These are phyloP conservation scores for Cancer borealis DNA, from an alignment of 2,888 invertebrate genomes.

Conservation along the genomic window DNA sequence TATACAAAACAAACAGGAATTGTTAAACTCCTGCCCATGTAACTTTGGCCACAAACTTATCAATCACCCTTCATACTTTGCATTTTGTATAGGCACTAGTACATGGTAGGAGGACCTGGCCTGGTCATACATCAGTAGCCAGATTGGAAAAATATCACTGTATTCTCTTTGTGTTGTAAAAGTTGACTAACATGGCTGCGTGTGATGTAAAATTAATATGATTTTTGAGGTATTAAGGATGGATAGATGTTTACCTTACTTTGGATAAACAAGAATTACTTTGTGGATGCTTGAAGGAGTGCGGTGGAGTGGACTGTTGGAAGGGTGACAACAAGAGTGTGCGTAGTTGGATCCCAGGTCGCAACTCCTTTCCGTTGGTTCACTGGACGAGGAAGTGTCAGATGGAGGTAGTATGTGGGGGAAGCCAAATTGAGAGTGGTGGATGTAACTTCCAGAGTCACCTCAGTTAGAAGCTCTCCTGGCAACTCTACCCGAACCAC, in stretches of 20 bases:
- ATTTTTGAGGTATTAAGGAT: background rate
- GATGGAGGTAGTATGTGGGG: constrained; percentile 59
- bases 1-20: no score
- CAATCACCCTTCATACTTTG: background rate
- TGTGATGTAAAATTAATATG: background rate
- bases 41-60: no score
- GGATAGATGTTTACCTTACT: background rate
- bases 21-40: no score
- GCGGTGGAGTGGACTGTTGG: constrained; percentile 1
- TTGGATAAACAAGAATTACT: background rate
- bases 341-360: constrained; percentile 65
- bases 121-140: no score
- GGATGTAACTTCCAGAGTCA: constrained; percentile 63
- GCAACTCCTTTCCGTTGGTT: constrained; percentile 66
- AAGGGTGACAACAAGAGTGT: constrained; percentile 65
- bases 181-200: background rate
- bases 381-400: constrained; percentile 63
- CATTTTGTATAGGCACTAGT: background rate
- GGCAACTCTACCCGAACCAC: constrained; percentile 62
- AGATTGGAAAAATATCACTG: no score
- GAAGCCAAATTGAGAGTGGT: constrained; percentile 57
- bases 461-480: constrained; percentile 63
- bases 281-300: constrained; percentile 43
- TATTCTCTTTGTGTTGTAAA: no score
- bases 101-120: background rate